Base-by-base conservation (phyloP, 2,888 invertebrate species). In the Thumatha senex region DNA sequence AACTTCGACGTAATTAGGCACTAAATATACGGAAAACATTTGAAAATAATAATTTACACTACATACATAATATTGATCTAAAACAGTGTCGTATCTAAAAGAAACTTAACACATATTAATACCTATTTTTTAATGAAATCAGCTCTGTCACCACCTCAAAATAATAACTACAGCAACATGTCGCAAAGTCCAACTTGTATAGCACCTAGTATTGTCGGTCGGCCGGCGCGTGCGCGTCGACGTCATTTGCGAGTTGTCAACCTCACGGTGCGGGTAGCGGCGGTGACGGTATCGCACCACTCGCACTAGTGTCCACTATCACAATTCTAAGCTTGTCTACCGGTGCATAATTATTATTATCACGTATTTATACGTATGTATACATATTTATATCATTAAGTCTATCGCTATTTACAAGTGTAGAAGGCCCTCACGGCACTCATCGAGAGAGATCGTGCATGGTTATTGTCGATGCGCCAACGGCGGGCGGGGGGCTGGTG, bases 131-230 rank as follows among this genome's bases (percentile, higher is more conserved):
- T 80, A 82, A 80, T 83, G 63, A 76, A 82, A 84, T 86, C 84
- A 88, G 84, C 82, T 85, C 76, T 71, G 65, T 80, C 67, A 82
- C 83, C 84, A 83, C 76, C 76, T 85, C 79, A 76, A 81, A 76
- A 24, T 82, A 84, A 82, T 78, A 82, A 84, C 81, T 85, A 84
- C 74, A 82, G 82, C 78, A 88, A 84, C 83, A 76, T 82, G 81
- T 86, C 80, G 86, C 84, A 86, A 86, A 84, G 84, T 89, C 86
- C 86, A 85, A 85, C 85, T 80, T 84, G 82, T 81, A 79, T 83
- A 90, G 90, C 90, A 90, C 90, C 90, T 89, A 89, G 86, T 90
- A 91, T 91, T 91, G 90, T 91, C 90, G 89, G 85, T 88, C 87
- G 76, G 89, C 82, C 84, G 82, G 78, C 81, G 79, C 75, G 70